phyloP scores from a whole-genome alignment of 2,113 vertebrate genomes.

The Grantiella picta region DNA sequence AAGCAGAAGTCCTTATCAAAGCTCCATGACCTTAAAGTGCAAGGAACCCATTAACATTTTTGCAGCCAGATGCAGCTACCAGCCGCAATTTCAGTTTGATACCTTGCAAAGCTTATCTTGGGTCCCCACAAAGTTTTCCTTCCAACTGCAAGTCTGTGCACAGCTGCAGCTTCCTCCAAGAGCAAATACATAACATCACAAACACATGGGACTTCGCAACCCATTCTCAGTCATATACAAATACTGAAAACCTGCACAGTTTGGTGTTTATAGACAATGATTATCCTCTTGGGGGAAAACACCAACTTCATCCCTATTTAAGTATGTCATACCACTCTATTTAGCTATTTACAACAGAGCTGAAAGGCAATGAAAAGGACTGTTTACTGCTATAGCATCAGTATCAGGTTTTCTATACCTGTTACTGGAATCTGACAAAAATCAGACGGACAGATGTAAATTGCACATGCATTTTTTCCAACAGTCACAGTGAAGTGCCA shows the following conservation, averaged over 20 bases:
- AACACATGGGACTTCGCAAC: rapidly evolving
- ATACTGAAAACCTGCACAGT: not conserved
- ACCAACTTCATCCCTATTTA: not conserved
- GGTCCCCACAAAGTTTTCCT: not conserved
- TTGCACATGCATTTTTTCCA: not conserved
- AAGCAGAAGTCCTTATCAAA: rapidly evolving
- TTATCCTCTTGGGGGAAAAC: not conserved
- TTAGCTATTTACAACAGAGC: not conserved
- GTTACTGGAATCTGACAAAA: not conserved
- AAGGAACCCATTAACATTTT: not conserved
- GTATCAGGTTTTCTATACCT: not conserved
- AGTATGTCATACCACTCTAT: not conserved
- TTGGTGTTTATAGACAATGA: not conserved
- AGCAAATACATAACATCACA: not conserved
- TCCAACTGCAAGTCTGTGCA: not conserved
- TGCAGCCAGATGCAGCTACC: not conserved
- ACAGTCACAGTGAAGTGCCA: not conserved
- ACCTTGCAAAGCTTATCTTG: not conserved
- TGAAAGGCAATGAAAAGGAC: not conserved
- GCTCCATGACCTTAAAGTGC: not conserved
- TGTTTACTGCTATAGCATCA: not conserved
- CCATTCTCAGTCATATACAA: not conserved
- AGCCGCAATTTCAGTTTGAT: not conserved
- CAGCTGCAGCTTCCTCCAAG: not conserved
- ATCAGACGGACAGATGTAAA: not conserved